Evolutionary conservation across 92 coral and sea anemone genomes (phyloP).

Genomic region (Bergia puertoricense): DNA sequence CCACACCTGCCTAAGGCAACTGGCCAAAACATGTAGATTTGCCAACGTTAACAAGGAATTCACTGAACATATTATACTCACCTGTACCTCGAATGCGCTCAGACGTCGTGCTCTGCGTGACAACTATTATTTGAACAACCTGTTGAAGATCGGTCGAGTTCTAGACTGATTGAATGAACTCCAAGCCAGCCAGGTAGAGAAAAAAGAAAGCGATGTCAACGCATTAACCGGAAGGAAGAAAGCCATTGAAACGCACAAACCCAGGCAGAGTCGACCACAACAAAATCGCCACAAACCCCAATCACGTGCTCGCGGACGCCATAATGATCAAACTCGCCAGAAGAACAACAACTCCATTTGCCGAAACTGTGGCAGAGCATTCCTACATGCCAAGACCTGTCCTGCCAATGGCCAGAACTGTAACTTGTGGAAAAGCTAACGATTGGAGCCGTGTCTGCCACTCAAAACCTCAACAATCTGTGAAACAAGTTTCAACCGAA

Average conservation of each 20-base stretch:
- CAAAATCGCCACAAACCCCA: slow-evolving; percentile 26
- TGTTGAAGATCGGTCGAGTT: slow-evolving; percentile 35
- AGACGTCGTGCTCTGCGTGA: slow-evolving; percentile 39
- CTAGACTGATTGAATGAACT: slow-evolving; percentile 29
- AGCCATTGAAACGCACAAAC: not conserved
- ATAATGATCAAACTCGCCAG: slow-evolving; percentile 5
- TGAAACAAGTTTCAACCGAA: slow-evolving; percentile 1
- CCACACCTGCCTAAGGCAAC: not conserved
- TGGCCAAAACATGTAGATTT: too few species aligned
- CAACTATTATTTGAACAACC: not conserved
- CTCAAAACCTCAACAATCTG: slow-evolving; percentile 10
- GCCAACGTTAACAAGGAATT: slow-evolving; percentile 21
- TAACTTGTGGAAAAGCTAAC: slow-evolving; percentile 23
- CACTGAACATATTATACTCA: slow-evolving; percentile 26
- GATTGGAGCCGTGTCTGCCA: slow-evolving; percentile 15
- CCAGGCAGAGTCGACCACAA: slow-evolving; percentile 3
- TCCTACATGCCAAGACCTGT: slow-evolving; percentile 24
- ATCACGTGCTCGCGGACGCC: slow-evolving; percentile 2
- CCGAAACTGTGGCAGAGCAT: slow-evolving; percentile 26
- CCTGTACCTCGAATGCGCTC: slow-evolving; percentile 20
- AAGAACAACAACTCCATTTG: not conserved
- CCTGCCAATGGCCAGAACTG: slow-evolving; percentile 27
- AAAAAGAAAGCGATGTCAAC: slow-evolving; percentile 31
- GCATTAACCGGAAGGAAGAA: slow-evolving; percentile 4
- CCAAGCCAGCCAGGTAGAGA: slow-evolving; percentile 36